Evolutionary conservation across 2,113 vertebrate species (phyloP), one percentile per base, ranked within the genome.

Genomic region (Microcebus lehilahytsara): DNA sequence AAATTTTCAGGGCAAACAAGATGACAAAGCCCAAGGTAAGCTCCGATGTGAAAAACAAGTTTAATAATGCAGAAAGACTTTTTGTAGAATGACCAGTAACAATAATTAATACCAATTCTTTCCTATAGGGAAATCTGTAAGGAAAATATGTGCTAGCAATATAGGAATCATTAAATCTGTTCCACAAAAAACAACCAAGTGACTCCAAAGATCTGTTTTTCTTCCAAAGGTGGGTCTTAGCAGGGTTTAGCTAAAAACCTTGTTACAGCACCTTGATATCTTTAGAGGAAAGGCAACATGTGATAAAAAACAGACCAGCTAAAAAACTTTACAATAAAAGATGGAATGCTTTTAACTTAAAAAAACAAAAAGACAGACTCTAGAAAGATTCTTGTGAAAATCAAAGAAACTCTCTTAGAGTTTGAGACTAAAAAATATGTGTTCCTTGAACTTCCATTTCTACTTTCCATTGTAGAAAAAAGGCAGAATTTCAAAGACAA

Each of bases 401-500:
- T 84, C 77, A 78, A 96, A 95, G 34, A 49, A 69, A 66, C 4
- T 14, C 17, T 84, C 53, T 84, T 93, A 72, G 77, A 40, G 74
- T 85, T 93, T 74, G 77, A 83, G 22, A 75, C 37, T 85, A 37
- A 69, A 86, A 86, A 53, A 23, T 34, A 78, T 0, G 23, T 62
- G 13, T 67, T 80, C 46, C 67, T 71, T 91, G 46, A 88, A 93
- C n/a, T 77, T 94, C 32, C 72, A 69, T 42, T 95, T 60, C 60
- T 62, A 62, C 25, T 62, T 62, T 62, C 25, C 40, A 80, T 25
- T 56, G n/a, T 51, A 75, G 67, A 77, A 85, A 92, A 95, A 85
- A 64, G 27, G 34, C 37, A 84, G 13, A 93, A 93, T 87, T 96
- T 96, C 78, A 87, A 81, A 87, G 56, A 93, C 19, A 69, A 91